These are phyloP conservation scores for Lacerta agilis DNA, from an alignment of 2,797 vertebrate genomes.

Conservation along the genomic window DNA sequence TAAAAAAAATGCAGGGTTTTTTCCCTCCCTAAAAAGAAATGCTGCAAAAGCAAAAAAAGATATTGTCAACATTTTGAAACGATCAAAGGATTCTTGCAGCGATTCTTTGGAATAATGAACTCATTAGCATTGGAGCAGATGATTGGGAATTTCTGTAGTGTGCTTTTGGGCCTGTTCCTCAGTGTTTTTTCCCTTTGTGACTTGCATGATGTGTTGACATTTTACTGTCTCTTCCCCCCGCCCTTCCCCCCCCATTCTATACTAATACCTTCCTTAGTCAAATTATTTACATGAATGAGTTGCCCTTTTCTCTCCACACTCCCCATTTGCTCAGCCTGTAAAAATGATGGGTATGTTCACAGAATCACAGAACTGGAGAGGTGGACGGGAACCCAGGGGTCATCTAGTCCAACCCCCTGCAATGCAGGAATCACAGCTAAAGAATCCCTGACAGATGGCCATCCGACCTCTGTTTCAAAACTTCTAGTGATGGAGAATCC, in stretches of 20 bases:
- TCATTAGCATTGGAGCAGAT: neutral
- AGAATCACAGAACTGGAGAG: too few relatives aligned
- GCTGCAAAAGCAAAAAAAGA: slow-evolving; percentile 76
- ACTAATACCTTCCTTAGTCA: neutral
- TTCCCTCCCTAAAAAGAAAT: neutral
- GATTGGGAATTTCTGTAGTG: fast-evolving
- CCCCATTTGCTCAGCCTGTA: neutral
- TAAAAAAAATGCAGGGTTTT: slow-evolving; percentile 9
- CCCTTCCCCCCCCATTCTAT: too few relatives aligned
- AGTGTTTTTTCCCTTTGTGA: neutral
- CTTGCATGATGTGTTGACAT: neutral
- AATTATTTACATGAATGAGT: neutral
- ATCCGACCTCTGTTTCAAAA: too few relatives aligned
- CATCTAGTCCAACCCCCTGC: too few relatives aligned
- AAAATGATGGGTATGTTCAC: neutral
- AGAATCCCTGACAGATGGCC: too few relatives aligned
- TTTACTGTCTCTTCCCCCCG: neutral
- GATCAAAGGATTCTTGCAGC: neutral
- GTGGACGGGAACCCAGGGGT: too few relatives aligned
- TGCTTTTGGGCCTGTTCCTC: neutral
- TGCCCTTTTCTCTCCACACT: neutral
- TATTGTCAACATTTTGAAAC: neutral
- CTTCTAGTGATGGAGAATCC: too few relatives aligned
- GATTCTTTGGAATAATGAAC: slow-evolving; percentile 8
- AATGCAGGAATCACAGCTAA: too few relatives aligned